Evolutionary conservation across 92 coral and sea anemone genomes (phyloP).

Genomic region (Porites rus): DNA sequence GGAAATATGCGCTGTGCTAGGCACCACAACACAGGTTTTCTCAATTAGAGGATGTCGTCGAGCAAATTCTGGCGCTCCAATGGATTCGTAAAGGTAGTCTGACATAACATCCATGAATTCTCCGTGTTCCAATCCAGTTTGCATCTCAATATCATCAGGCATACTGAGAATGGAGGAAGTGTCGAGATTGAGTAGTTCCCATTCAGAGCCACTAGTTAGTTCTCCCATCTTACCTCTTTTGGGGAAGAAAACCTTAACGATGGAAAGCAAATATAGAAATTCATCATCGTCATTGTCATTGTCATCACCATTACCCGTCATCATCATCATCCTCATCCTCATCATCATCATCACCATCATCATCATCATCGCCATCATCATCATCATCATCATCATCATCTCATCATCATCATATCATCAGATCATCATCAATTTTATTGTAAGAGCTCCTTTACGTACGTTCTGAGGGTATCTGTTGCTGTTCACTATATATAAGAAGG

Average conservation of each 20-base stretch:
- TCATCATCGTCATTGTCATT: too few species aligned
- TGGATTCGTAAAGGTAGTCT: constrained; percentile 65
- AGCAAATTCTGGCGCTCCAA: constrained; percentile 63
- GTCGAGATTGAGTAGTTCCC: constrained; percentile 89
- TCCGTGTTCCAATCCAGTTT: constrained; percentile 20
- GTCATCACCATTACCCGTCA: too few species aligned
- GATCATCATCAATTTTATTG: too few species aligned
- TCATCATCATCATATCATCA: too few species aligned
- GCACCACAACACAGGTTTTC: constrained; percentile 66
- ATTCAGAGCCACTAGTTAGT: constrained; percentile 63
- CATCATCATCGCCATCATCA: too few species aligned
- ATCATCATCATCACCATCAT: too few species aligned
- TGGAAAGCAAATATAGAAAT: not conserved
- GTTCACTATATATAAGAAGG: too few species aligned
- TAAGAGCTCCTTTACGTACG: too few species aligned
- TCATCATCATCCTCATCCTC: too few species aligned
- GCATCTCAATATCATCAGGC: constrained; percentile 47
- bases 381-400: too few species aligned
- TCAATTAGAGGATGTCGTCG: constrained; percentile 62
- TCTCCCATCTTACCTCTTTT: constrained; percentile 49
- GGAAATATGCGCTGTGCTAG: constrained; percentile 87
- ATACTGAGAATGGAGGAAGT: constrained; percentile 66
- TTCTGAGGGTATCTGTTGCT: too few species aligned
- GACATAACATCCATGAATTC: constrained; percentile 56
- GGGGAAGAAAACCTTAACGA: constrained; percentile 57